These are phyloP conservation scores for Grallaria varia DNA, from an alignment of 2,113 vertebrate genomes.

Conservation along the genomic window DNA sequence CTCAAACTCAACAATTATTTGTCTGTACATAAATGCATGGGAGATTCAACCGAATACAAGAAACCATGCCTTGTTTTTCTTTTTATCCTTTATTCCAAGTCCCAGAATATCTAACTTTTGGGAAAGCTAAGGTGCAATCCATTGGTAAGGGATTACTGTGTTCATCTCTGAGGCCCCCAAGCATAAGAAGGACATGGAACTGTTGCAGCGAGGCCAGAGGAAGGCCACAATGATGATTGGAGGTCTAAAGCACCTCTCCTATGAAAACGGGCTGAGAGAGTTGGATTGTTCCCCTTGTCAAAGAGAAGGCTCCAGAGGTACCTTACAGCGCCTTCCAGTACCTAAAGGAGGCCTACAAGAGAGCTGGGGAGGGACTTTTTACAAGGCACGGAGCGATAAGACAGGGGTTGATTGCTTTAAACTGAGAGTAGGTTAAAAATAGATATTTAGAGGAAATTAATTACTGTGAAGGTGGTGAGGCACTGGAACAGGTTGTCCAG, in stretches of 20 bases:
- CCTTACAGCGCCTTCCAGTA: not conserved
- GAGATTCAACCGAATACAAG: not conserved
- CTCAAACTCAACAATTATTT: not conserved
- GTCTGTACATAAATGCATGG: not conserved
- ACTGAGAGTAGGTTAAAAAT: not conserved
- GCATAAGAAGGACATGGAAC: not conserved
- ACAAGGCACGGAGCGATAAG: not conserved
- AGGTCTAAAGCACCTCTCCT: not conserved
- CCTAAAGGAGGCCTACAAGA: too few relatives aligned
- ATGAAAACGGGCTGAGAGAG: not conserved
- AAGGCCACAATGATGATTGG: fast-evolving
- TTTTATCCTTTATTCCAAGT: not conserved
- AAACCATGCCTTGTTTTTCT: not conserved
- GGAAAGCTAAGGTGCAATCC: not conserved
- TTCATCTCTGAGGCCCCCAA: not conserved
- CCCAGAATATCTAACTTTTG: not conserved
- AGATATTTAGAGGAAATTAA: not conserved
- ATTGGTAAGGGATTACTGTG: too few relatives aligned
- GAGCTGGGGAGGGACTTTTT: not conserved
- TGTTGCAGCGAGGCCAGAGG: not conserved
- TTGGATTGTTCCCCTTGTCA: not conserved
- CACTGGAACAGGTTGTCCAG: not conserved
- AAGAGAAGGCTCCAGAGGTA: not conserved
- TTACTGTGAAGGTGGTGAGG: not conserved
- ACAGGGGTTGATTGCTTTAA: not conserved